These are phyloP conservation scores for Dryobates pubescens DNA, from an alignment of 2,797 vertebrate species.

Conservation along the genomic window DNA sequence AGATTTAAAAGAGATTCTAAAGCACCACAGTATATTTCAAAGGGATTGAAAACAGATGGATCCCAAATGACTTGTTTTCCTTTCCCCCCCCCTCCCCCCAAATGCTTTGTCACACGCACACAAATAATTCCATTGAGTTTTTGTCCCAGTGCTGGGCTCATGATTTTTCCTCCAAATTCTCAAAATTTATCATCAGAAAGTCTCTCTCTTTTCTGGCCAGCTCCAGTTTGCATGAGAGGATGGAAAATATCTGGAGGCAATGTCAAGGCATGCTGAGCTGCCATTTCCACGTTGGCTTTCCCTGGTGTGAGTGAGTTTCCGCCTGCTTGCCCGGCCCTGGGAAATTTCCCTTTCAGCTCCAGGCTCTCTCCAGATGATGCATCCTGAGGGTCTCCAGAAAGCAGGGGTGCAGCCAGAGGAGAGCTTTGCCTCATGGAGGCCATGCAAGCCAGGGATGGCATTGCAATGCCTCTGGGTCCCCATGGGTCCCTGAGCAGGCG, in stretches of 20 bases:
- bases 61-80: slow-evolving; percentile 47
- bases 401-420: neutral
- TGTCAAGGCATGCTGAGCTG: slow-evolving; percentile 64
- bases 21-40: slow-evolving; percentile 56
- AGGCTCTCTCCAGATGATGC: neutral
- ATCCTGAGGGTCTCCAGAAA: neutral
- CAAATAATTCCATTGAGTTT: slow-evolving; percentile 8
- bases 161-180: slow-evolving; percentile 48
- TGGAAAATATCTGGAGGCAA: slow-evolving; percentile 74
- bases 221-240: slow-evolving; percentile 61
- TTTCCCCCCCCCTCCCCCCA: neutral
- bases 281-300: slow-evolving; percentile 69
- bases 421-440: neutral
- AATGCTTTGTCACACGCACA: neutral
- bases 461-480: neutral
- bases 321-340: slow-evolving; percentile 32
- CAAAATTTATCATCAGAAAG: slow-evolving; percentile 64
- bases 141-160: neutral
- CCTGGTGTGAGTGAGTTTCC: slow-evolving; percentile 50
- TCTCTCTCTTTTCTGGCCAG: slow-evolving; percentile 63
- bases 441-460: rapidly evolving
- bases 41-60: slow-evolving; percentile 69
- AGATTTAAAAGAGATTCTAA: slow-evolving; percentile 46
- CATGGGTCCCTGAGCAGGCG: neutral
- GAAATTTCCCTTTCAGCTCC: slow-evolving; percentile 59